A percentile compares a stretch with the other conserved stretches of the same genome.
These are phyloP conservation scores for Typhlomys cinereus DNA, from an alignment of 2,113 vertebrate genomes.

Conservation along the genomic window DNA sequence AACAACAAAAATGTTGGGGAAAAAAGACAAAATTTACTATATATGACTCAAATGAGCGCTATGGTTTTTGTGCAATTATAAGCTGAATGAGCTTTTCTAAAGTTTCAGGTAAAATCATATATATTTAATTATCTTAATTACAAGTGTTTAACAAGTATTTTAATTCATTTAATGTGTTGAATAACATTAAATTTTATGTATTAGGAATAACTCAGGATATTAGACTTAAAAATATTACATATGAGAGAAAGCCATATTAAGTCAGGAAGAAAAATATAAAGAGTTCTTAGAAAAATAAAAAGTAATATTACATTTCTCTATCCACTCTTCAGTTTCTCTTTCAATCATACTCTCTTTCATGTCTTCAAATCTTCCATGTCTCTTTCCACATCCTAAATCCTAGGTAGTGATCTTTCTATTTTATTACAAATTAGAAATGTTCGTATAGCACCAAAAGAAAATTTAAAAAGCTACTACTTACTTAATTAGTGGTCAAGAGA, in stretches of 20 bases:
- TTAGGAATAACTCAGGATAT: not conserved
- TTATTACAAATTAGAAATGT: not conserved
- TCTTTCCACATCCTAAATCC: not conserved
- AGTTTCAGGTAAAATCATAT: slow-evolving; percentile 11
- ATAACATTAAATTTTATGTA: not conserved
- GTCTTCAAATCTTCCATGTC: not conserved
- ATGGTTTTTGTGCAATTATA: not conserved
- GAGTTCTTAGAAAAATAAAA: not conserved
- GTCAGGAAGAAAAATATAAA: not conserved
- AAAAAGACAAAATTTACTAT: not conserved
- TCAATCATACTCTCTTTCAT: not conserved
- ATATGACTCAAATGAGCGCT: not conserved
- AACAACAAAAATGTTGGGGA: not conserved
- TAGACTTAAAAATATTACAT: not conserved
- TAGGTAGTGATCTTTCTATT: not conserved
- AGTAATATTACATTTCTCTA: not conserved
- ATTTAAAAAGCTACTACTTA: not conserved
- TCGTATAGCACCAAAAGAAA: slow-evolving; percentile 5
- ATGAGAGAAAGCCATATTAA: not conserved
- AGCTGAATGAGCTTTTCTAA: slow-evolving; percentile 9
- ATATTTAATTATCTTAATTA: not conserved
- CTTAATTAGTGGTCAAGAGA: not conserved
- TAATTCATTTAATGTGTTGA: not conserved
- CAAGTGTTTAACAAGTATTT: not conserved
- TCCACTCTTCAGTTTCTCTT: not conserved